A percentile compares a stretch with the other conserved stretches of the same genome.
phyloP scores from a whole-genome alignment of 2,113 vertebrate species.

The Bucco capensis region DNA sequence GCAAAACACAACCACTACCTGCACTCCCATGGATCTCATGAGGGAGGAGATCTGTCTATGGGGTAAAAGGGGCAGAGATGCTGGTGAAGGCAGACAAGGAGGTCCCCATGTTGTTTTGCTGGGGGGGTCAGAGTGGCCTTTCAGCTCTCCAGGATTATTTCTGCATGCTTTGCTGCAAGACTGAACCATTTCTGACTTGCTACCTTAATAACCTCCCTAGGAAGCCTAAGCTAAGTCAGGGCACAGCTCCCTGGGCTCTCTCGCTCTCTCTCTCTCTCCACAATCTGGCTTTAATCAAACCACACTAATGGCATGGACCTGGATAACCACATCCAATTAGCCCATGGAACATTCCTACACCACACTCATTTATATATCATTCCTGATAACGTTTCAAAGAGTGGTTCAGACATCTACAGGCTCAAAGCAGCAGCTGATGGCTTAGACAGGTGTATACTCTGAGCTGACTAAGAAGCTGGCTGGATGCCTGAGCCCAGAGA shows the following conservation, averaged over 20 bases:
- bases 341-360: neutral
- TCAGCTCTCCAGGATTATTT: neutral
- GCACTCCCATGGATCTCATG: accelerated
- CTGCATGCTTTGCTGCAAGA: neutral
- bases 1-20: neutral
- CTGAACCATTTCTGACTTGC: slow-evolving; percentile 22
- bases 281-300: slow-evolving; percentile 60
- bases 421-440: neutral
- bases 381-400: neutral
- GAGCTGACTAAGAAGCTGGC: no score
- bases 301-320: slow-evolving; percentile 20
- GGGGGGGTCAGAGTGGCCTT: neutral
- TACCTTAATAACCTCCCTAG: slow-evolving; percentile 42
- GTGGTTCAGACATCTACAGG: neutral
- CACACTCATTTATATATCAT: neutral
- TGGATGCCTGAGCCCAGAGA: no score
- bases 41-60: neutral
- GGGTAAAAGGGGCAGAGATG: neutral
- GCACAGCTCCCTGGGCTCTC: no score
- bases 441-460: no score
- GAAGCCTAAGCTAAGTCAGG: slow-evolving; percentile 39
- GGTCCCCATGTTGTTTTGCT: neutral
- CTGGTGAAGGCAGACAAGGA: neutral
- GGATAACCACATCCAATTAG: slow-evolving; percentile 30
- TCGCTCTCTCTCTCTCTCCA: no score